Evolutionary conservation across 2,888 invertebrate species (phyloP), one percentile per base, ranked within the genome.

Genomic region (Gymnoscelis rufifasciata): DNA sequence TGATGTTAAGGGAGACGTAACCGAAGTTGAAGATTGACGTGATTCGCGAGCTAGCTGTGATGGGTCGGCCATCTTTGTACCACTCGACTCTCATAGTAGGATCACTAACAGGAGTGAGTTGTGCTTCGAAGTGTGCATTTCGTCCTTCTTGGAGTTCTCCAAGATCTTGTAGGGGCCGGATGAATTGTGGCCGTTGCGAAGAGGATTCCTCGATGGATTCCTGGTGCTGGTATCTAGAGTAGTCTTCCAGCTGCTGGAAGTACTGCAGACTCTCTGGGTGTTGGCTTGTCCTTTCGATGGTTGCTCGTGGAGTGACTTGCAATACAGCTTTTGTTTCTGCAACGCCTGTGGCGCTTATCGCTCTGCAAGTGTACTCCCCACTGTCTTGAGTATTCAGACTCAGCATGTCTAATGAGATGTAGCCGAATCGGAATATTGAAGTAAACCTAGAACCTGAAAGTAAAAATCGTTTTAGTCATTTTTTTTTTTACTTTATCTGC

Each of bases 11-110:
- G 89, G 97, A 97, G 90, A 98, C 97, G 92, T 97, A 97, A 81
- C 98, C 98, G 92, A 98, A 98, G 93, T 98, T 98, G 92, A 97
- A 97, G 91, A 97, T 96, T 80, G 97, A 96, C 79, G 96, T 96
- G 89, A 97, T 97, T 89, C 98, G 93, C 79, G 97, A 97, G 89
- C 98, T 98, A 76, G 97, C 97, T 88, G 97, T 97, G 70, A 99
- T 95, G 19, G 97, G 93, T 79, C 93, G 92, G 62, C 97, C 98
- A 91, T 96, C 96, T 89, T 96, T 96, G 89, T 95, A 96, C 97
- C 97, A 97, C 86, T 97, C 96, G 71, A 96, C 95, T 88, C 94
- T 93, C 96, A 97, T 96, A 35, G 94, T 95, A 43, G 97, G 95
- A 75, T 97, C 97, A 68, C 95, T 96, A 41, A 97, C 96, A 50